Base-by-base conservation (phyloP, 2,113 vertebrate genomes). In the Rattus rattus region DNA sequence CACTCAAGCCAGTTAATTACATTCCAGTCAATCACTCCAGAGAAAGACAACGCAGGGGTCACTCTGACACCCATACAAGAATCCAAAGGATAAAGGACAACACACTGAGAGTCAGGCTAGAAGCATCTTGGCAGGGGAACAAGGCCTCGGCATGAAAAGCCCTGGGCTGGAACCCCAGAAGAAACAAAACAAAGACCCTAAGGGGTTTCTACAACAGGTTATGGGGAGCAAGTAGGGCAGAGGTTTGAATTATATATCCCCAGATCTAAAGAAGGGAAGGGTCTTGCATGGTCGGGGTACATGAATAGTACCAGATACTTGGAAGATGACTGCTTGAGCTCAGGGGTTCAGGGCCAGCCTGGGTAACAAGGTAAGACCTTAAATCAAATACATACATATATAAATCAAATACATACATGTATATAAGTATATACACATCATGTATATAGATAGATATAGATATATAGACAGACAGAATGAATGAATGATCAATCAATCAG, bases 51-150 rank as follows among this genome's bases (percentile, higher is more conserved):
- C 47, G 54, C 83, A 30, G n/a, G 2, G 79, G 79, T 1, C 73
- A 7, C 84, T 47, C 61, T n/a, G 87, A 56, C 5, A 17, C 43
- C 33, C 63, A 56, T 43, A 20, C 54, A 43, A 28, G 70, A 65
- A 76, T 59, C 43, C 87, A 81, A 88, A 80, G 52, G 52, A 59
- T 77, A 92, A 90, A 90, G 17, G 26, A 86, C 16, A 69, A 36
- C 43, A 16, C 12, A 26, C 1, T 2, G 30, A 90, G 61, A 33
- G 19, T 56, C 30, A 13, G 39, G 63, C 13, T 59, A 24, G 49
- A 54, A 54, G 39, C 24, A 28, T n/a, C 63, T n/a, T 67, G 47
- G 28, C 52, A 56, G 52, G 24, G 13, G 3, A 94, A 22, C 16
- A 70, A 1, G 8, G 67, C 11, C 20, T 88, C 11, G 28, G n/a